phyloP scores from a whole-genome alignment of 2,797 vertebrate species.

The Acrocephalus scirpaceus region DNA sequence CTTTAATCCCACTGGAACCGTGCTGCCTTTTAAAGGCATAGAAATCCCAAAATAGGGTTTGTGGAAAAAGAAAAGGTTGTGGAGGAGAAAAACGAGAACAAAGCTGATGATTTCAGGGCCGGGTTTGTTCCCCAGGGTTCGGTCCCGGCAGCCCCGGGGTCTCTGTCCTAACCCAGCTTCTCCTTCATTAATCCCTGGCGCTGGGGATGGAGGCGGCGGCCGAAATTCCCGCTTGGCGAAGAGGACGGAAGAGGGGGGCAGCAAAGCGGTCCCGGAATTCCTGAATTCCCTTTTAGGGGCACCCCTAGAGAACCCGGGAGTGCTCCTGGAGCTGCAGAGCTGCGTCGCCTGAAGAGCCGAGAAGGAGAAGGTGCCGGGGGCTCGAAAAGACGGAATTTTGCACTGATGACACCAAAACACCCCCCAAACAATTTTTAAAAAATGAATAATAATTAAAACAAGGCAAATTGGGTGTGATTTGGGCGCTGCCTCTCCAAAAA shows the following conservation, averaged over 20 bases:
- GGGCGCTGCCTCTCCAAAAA: background rate
- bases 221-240: background rate
- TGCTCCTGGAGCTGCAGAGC: background rate
- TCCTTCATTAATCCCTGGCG: conserved; percentile 43
- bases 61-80: background rate
- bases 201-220: background rate
- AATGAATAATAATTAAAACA: background rate
- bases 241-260: background rate
- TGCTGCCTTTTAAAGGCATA: background rate
- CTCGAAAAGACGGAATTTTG: background rate
- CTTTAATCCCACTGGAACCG: background rate
- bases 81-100: background rate
- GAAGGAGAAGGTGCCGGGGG: background rate
- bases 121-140: background rate
- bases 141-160: background rate
- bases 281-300: background rate
- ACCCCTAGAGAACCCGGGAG: background rate
- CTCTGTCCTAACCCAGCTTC: conserved; percentile 31
- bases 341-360: background rate
- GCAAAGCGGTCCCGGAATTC: background rate
- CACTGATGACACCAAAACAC: background rate
- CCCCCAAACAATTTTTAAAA: background rate
- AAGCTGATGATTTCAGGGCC: background rate
- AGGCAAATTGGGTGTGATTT: background rate
- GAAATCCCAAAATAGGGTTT: background rate